These are phyloP conservation scores for Tragelaphus buxtoni DNA, from an alignment of 2,113 vertebrate genomes.

Conservation along the genomic window DNA sequence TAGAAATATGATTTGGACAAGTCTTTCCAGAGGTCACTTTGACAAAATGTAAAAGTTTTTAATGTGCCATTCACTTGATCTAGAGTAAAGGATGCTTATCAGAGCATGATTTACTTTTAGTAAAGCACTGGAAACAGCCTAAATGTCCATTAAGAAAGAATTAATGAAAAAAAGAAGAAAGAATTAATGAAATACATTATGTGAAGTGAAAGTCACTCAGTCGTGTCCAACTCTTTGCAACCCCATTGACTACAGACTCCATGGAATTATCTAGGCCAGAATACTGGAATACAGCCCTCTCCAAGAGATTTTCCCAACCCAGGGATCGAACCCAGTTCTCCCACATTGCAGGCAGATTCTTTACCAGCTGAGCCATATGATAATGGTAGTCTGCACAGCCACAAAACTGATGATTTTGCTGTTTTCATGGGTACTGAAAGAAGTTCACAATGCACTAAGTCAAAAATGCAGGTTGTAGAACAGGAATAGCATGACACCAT, in stretches of 20 bases:
- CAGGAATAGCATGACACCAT: not conserved
- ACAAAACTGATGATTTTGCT: not conserved
- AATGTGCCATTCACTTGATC: not conserved
- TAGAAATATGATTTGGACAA: conserved; percentile 12
- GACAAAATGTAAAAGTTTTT: not conserved
- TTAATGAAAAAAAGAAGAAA: not conserved
- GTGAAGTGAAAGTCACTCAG: not conserved
- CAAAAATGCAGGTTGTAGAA: not conserved
- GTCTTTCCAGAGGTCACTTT: not conserved
- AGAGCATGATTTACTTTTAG: not conserved
- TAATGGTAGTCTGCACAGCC: not conserved
- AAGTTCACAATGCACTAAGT: not conserved
- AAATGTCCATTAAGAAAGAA: not conserved
- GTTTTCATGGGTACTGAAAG: not conserved
- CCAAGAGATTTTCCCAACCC: not conserved
- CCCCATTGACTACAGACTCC: not conserved
- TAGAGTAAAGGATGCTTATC: not conserved
- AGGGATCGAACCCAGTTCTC: not conserved
- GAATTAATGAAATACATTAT: not conserved
- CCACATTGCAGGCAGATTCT: not conserved
- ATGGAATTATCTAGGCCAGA: not conserved
- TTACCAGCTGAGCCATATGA: not conserved
- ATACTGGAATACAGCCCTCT: not conserved
- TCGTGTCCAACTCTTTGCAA: not conserved
- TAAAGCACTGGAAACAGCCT: not conserved